Conservation (phyloP, 2,113 vertebrate genomes). For the Muntiacus reevesi region DNA sequence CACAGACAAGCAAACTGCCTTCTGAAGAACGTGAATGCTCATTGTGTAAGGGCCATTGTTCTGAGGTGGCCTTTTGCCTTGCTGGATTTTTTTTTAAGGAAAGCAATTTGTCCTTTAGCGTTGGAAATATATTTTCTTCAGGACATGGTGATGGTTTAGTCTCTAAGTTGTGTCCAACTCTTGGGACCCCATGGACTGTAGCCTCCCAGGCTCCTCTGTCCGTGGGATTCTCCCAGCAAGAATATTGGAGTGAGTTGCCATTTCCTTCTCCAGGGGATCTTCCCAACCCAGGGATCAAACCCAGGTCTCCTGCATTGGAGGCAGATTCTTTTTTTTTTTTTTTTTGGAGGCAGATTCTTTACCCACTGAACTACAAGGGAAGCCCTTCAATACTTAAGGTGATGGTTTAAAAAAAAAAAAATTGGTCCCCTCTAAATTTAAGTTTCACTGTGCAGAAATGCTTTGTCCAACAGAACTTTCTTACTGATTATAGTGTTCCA, state of each 20-base stretch:
- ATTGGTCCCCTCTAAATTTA: neutral
- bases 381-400: neutral
- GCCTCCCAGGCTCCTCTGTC: neutral
- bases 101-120: neutral
- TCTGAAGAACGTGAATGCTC: neutral
- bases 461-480: neutral
- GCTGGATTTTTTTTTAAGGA: neutral
- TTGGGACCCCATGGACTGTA: neutral
- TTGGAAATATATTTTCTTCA: conserved; percentile 25
- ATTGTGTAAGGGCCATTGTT: neutral
- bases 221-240: neutral
- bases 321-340: too few relatives aligned
- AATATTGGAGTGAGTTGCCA: neutral
- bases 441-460: neutral
- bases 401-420: neutral
- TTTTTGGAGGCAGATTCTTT: neutral
- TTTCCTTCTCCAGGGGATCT: neutral
- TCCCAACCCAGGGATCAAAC: neutral
- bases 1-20: neutral
- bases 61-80: neutral
- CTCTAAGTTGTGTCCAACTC: neutral
- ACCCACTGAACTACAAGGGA: neutral
- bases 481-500: neutral
- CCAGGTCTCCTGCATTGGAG: neutral
- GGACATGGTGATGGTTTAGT: neutral